phyloP scores from a whole-genome alignment of 2,797 vertebrate species.

The Gadopsis marmoratus region DNA sequence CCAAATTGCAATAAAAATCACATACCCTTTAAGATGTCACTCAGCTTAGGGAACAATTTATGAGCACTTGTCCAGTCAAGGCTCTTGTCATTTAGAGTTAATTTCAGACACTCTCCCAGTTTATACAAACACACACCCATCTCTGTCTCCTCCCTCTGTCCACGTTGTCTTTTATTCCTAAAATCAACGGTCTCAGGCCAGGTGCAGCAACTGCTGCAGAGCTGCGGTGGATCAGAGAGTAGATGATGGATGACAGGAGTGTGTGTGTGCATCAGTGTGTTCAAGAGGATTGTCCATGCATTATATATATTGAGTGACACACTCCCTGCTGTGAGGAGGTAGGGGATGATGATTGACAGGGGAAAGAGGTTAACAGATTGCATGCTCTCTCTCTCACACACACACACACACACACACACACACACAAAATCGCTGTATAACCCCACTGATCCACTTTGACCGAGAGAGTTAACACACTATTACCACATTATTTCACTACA shows the following conservation, averaged over 20 bases:
- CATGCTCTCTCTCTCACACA: slow-evolving; percentile 29
- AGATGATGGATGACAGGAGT: slow-evolving; percentile 60
- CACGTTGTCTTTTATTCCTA: slow-evolving; percentile 47
- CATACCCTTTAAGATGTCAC: neutral
- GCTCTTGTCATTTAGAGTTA: slow-evolving; percentile 5
- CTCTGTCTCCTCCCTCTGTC: slow-evolving; percentile 30
- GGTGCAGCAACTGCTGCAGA: slow-evolving; percentile 67
- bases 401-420: slow-evolving; percentile 23
- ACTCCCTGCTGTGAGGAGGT: slow-evolving; percentile 55
- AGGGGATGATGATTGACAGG: slow-evolving; percentile 56
- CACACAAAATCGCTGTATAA: slow-evolving; percentile 21
- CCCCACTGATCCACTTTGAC: slow-evolving; percentile 13
- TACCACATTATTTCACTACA: slow-evolving; percentile 49
- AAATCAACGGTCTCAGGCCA: slow-evolving; percentile 53
- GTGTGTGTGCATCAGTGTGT: slow-evolving; percentile 26
- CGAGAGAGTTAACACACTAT: slow-evolving; percentile 51
- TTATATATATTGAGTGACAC: slow-evolving; percentile 54
- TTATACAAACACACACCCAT: slow-evolving; percentile 22
- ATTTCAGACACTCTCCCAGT: slow-evolving; percentile 11
- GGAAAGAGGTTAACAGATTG: slow-evolving; percentile 64
- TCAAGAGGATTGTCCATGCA: slow-evolving; percentile 65
- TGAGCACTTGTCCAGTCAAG: neutral
- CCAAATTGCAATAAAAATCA: neutral
- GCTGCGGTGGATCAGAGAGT: slow-evolving; percentile 58
- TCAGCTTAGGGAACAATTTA: slow-evolving; percentile 1